phyloP scores from a whole-genome alignment of 1,140 invertebrate species.

The Chrysopa pallens region DNA sequence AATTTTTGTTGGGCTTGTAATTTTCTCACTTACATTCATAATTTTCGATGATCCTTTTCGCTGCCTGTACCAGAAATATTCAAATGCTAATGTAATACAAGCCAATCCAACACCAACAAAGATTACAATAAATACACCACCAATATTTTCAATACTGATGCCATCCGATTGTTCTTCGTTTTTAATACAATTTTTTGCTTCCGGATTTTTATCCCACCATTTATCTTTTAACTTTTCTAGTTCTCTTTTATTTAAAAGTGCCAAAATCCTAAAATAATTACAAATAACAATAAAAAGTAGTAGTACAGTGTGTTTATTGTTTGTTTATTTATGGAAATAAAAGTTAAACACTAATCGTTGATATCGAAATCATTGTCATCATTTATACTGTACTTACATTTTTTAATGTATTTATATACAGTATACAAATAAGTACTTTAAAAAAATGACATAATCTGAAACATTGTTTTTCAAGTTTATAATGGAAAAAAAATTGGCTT shows the following conservation, averaged over 20 bases:
- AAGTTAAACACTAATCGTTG: too few relatives aligned
- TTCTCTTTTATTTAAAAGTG: constrained; percentile 77
- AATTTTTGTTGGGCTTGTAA: constrained; percentile 3
- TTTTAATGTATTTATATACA: too few relatives aligned
- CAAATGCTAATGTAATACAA: constrained; percentile 77
- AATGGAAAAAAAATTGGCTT: too few relatives aligned
- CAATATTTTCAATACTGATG: constrained; percentile 94
- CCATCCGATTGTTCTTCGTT: constrained; percentile 80
- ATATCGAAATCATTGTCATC: too few relatives aligned
- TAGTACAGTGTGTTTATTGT: too few relatives aligned
- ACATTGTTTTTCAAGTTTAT: too few relatives aligned
- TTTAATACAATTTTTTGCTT: constrained; percentile 63
- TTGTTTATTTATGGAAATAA: too few relatives aligned
- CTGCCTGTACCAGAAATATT: constrained; percentile 88
- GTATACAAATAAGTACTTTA: too few relatives aligned
- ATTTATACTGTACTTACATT: too few relatives aligned
- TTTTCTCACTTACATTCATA: constrained; percentile 31
- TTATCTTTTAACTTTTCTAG: constrained; percentile 85
- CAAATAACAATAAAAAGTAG: too few relatives aligned
- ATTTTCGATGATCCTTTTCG: constrained; percentile 32
- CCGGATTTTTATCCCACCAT: constrained; percentile 86
- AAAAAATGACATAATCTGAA: too few relatives aligned
- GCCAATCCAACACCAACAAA: constrained; percentile 85
- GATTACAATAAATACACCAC: constrained; percentile 93
- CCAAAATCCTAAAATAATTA: constrained; percentile 55